These are phyloP conservation scores for Esox lucius DNA, from an alignment of 2,797 vertebrate species.

Conservation along the genomic window DNA sequence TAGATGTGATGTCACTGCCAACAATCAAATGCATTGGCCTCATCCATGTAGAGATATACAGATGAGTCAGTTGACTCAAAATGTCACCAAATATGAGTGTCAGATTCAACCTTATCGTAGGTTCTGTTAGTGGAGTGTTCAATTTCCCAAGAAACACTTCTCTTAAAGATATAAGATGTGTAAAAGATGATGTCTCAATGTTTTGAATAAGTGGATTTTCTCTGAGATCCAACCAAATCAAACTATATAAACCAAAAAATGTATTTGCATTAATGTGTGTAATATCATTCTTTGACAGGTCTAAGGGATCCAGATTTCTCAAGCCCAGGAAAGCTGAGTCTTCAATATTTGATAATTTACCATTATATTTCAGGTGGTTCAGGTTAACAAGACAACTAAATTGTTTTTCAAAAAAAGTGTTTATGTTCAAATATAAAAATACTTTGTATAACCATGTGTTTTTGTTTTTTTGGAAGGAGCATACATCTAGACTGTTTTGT, in stretches of 20 bases:
- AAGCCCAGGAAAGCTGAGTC: slow-evolving; percentile 20
- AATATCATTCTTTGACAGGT: slow-evolving; percentile 16
- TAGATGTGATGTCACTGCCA: not conserved
- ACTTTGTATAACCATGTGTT: not conserved
- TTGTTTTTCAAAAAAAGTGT: not conserved
- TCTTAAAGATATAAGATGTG: slow-evolving; percentile 10
- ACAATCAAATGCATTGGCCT: slow-evolving; percentile 13
- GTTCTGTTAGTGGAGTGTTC: not conserved
- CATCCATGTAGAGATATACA: slow-evolving; percentile 23
- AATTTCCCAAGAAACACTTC: slow-evolving; percentile 10
- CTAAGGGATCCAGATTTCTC: not conserved
- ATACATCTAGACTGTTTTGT: not conserved
- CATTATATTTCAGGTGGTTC: not conserved
- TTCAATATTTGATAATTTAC: slow-evolving; percentile 10
- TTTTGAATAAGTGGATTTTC: not conserved
- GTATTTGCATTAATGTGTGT: slow-evolving; percentile 8
- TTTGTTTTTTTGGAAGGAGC: not conserved
- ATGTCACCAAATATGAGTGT: not conserved
- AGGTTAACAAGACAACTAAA: not conserved
- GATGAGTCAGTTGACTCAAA: slow-evolving; percentile 12
- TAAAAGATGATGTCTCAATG: slow-evolving; percentile 11
- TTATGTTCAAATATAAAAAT: not conserved
- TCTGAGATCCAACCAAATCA: slow-evolving; percentile 10
- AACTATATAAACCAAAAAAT: not conserved
- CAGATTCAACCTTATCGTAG: slow-evolving; percentile 14